Evolutionary conservation across 2,888 invertebrate genomes (phyloP).

Genomic region (Cheilosia urbana): DNA sequence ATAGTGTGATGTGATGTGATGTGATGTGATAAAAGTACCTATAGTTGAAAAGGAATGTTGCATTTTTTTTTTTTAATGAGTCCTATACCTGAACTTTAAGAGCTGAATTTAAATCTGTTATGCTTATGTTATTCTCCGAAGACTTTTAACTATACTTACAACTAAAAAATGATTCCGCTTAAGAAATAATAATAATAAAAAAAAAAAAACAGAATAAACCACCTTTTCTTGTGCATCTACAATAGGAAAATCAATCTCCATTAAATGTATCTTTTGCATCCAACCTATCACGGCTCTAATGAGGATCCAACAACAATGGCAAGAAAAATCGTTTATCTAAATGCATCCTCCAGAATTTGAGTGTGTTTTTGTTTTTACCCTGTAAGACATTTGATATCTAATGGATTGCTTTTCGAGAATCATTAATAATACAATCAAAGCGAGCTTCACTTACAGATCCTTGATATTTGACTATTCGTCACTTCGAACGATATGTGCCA

Average conservation of each 20-base stretch:
- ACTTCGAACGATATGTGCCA: constrained; percentile 5
- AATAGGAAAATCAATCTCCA: constrained; percentile 40
- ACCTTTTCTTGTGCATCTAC: not conserved
- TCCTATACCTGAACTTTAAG: too few relatives aligned
- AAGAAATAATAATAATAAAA: not conserved
- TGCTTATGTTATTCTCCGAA: too few relatives aligned
- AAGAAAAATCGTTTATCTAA: constrained; percentile 35
- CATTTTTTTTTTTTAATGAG: too few relatives aligned
- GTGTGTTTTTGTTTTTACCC: constrained; percentile 9
- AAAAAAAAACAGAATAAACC: not conserved
- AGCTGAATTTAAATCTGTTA: too few relatives aligned
- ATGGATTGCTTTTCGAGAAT: constrained; percentile 31
- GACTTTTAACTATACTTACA: not conserved
- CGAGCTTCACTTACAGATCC: constrained; percentile 33
- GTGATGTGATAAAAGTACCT: too few relatives aligned
- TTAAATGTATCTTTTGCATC: constrained; percentile 42
- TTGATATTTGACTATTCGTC: constrained; percentile 27
- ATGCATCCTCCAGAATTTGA: constrained; percentile 24
- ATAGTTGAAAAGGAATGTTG: too few relatives aligned
- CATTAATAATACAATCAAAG: constrained; percentile 40
- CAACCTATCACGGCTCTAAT: not conserved
- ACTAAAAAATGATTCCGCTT: not conserved
- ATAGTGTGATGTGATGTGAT: too few relatives aligned
- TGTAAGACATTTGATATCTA: constrained; percentile 38
- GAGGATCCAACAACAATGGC: not conserved